Conservation (phyloP, 2,113 vertebrate genomes). For the Synodontis membranacea region DNA sequence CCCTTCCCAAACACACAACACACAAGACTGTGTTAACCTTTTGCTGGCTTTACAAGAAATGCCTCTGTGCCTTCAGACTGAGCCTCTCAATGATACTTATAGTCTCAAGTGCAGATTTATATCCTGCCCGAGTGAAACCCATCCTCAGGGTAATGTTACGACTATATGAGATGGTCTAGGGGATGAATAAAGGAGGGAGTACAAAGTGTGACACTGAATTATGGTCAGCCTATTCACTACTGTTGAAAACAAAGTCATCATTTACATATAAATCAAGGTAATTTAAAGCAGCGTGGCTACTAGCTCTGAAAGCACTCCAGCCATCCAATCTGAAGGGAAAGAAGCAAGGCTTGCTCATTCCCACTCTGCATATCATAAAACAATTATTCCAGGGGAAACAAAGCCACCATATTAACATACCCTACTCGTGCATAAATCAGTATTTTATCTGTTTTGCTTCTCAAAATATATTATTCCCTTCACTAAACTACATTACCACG, state of each 20-base stretch:
- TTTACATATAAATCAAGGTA: constrained; percentile 72
- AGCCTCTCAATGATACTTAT: constrained; percentile 61
- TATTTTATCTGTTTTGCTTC: constrained; percentile 19
- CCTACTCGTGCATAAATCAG: constrained; percentile 7
- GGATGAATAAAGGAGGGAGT: constrained; percentile 56
- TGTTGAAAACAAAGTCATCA: constrained; percentile 66
- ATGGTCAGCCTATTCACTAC: constrained; percentile 60
- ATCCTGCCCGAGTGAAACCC: constrained; percentile 44
- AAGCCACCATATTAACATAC: constrained; percentile 28
- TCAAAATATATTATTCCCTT: constrained; percentile 19
- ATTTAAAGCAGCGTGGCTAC: constrained; percentile 63
- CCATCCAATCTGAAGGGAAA: constrained; percentile 45
- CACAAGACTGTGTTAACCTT: constrained; percentile 66
- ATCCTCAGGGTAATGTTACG: constrained; percentile 38
- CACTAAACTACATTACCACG: constrained; percentile 3
- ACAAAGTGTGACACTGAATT: constrained; percentile 60
- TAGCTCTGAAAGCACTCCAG: constrained; percentile 59
- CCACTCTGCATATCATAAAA: constrained; percentile 54
- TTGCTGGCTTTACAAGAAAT: constrained; percentile 66
- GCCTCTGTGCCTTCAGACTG: constrained; percentile 54
- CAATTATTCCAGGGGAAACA: constrained; percentile 43
- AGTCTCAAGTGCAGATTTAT: constrained; percentile 62
- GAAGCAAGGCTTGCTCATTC: constrained; percentile 54
- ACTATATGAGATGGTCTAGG: constrained; percentile 46
- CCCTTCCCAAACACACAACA: background rate